phyloP scores from a whole-genome alignment of 1,140 invertebrate genomes.

The Euura saliciscinereae region DNA sequence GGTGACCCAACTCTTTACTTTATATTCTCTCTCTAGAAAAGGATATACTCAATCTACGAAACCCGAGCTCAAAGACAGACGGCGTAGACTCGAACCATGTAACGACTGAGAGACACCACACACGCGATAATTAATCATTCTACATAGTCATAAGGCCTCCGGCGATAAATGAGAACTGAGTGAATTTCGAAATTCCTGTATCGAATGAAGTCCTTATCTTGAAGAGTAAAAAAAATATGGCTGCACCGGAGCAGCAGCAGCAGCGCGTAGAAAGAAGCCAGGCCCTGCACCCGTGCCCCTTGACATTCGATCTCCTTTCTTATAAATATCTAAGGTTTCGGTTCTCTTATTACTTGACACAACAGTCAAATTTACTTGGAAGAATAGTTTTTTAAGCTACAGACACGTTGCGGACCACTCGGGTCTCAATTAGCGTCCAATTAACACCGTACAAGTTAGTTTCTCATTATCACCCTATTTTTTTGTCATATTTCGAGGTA shows the following conservation, averaged over 20 bases:
- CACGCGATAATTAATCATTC: neutral
- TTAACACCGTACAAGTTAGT: too few species aligned
- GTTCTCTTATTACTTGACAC: constrained; percentile 1
- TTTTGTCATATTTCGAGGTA: too few species aligned
- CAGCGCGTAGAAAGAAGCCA: constrained; percentile 1
- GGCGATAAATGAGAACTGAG: neutral
- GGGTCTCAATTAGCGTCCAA: too few species aligned
- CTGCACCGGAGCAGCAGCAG: too few species aligned
- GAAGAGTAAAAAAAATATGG: neutral
- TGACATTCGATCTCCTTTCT: constrained; percentile 5
- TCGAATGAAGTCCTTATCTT: neutral
- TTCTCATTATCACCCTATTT: too few species aligned
- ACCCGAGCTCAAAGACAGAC: neutral
- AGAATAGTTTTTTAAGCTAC: neutral
- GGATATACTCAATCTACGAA: neutral
- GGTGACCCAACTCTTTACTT: too few species aligned
- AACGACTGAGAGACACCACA: neutral
- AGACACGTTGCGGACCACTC: neutral
- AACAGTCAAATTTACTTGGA: neutral
- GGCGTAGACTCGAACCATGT: too few species aligned
- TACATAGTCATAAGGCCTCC: neutral
- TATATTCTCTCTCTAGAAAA: too few species aligned
- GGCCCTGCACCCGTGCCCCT: neutral
- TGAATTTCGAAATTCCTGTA: too few species aligned
- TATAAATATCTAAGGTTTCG: neutral